These are phyloP conservation scores for Amyelois transitella DNA, from an alignment of 1,140 invertebrate species.

Conservation along the genomic window DNA sequence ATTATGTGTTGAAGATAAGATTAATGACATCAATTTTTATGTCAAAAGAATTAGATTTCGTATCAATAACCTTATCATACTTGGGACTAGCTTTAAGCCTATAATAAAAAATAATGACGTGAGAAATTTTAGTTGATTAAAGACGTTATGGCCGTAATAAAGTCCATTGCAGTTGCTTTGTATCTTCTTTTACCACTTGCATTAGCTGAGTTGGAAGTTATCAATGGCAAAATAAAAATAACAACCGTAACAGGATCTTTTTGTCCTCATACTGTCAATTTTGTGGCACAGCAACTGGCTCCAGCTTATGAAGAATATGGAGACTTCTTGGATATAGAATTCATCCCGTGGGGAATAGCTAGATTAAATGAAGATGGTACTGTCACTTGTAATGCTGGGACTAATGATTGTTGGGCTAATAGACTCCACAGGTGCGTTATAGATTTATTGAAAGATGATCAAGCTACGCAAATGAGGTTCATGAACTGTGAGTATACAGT, in stretches of 20 bases:
- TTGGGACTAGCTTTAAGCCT: neutral
- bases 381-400: conserved; percentile 45
- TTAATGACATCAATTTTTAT: too few species aligned
- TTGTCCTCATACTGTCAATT: conserved; percentile 36
- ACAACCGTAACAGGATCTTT: conserved; percentile 41
- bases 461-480: conserved; percentile 41
- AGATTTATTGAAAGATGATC: conserved; percentile 32
- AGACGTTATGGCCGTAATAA: neutral
- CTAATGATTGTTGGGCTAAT: conserved; percentile 53
- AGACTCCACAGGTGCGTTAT: conserved; percentile 55
- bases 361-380: conserved; percentile 21
- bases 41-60: too few species aligned
- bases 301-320: conserved; percentile 39
- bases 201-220: neutral
- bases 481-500: conserved; percentile 53
- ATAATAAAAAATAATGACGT: neutral
- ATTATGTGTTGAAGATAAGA: too few species aligned
- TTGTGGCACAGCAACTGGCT: conserved; percentile 32
- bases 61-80: neutral
- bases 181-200: neutral
- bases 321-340: conserved; percentile 45
- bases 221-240: conserved; percentile 44
- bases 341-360: conserved; percentile 57
- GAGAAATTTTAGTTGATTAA: neutral
- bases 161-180: neutral